Base-by-base conservation (phyloP, 2,113 vertebrate genomes). In the Halcyon senegalensis region DNA sequence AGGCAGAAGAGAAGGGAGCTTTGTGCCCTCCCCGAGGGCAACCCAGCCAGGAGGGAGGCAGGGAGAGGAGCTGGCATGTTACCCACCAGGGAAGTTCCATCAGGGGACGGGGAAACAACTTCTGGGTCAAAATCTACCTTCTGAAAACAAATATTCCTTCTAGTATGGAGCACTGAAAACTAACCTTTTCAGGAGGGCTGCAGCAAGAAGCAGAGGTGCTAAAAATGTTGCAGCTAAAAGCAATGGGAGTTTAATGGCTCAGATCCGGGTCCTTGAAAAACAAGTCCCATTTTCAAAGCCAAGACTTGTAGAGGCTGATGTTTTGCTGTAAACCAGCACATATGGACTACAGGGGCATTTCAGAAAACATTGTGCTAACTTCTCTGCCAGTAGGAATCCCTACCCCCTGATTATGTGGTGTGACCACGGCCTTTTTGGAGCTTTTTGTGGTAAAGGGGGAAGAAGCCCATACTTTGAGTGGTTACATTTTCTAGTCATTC, bases 41-140 rank as follows among this genome's bases (percentile, higher is more conserved):
- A 23, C 8, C 19, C 0, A 0, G 41, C 11, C 0, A 0, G 48
- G 13, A 90, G 31, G 33, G 23, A 84, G 28, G 6, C 62, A 83
- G 16, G 19, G 59, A 84, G 48, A 87, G 51, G 33, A 87, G 19
- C 8, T 41, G 15, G 12, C 10, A 4, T 2, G 0, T 72, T 56
- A 60, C 2, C 9, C 21, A 33, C 3, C 3, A 53, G 5, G 16
- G 13, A 84, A 76, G 23, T 9, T 46, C 30, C 19, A 27, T 9
- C 27, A n/a, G 7, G 8, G 21, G 15, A 75, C 55, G 6, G 14
- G 9, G 20, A 70, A 84, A 33, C 13, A 78, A 33, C 3, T 18
- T 35, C 17, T 63, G 13, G 13, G 7, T 39, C 11, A 82, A 83
- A 93, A 80, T 50, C 69, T 31, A 37, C 21, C 43, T 78, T 50